Base-by-base conservation (phyloP, 2,113 vertebrate species). In the Vimba vimba region DNA sequence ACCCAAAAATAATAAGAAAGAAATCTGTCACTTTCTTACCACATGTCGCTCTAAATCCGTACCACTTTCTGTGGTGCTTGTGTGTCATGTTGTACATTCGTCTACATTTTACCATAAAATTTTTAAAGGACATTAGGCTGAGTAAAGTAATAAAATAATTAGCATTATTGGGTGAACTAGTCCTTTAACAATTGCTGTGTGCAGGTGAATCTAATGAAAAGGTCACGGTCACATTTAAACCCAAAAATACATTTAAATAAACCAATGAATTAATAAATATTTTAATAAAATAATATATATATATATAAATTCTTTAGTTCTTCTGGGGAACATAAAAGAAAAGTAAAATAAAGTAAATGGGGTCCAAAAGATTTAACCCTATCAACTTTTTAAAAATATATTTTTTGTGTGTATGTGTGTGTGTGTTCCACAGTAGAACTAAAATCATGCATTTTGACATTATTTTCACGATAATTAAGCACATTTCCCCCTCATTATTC, bases 391-490 rank as follows among this genome's bases (percentile, higher is more conserved):
- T 30, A 13, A 66, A 68, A 33, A 62, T 27, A 13, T 27, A 0
- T 64, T 27, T 12, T 47, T 3, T 47, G 12, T 50, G 12, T 50
- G 12, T 15, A 4, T 50, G 47, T 50, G 12, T 15, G 12, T 15
- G 43, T 43, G 43, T 43, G 43, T 43, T 50, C 13, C 47, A 50
- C 47, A 50, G 47, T 4, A 15, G 13, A 50, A 50, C 13, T 50
- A 50, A 43, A 43, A 43, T 43, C 43, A 43, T 43, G 43, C 8
- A 74, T 13, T 73, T 2, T 43, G 69, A 69, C 36, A 43, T n/a
- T 73, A 43, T 73, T 43, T 73, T 45, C 21, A 73, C 23, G 21
- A 73, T n/a, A 45, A 45, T 74, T 74, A 74, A 11, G 75, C 45
- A 77, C 75, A 77, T 55, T 77, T 55, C 27, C 27, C 13, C 27